These are phyloP conservation scores for Pogonomyrmex californicus DNA, from an alignment of 1,140 invertebrate genomes.

Conservation along the genomic window DNA sequence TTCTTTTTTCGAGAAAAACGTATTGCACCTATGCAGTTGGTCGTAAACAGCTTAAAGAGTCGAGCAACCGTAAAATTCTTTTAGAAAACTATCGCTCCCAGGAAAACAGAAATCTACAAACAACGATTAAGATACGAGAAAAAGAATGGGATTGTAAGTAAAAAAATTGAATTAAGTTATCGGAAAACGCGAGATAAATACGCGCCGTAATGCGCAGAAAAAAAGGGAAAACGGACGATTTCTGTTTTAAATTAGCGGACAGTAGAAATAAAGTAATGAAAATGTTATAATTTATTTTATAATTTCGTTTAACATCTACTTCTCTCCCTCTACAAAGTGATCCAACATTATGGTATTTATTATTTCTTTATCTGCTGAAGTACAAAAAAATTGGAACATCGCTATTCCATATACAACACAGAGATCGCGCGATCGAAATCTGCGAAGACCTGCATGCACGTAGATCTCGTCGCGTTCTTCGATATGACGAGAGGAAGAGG, in stretches of 20 bases:
- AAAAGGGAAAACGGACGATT: background rate
- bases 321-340: background rate
- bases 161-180: slow-evolving; percentile 29
- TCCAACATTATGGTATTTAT: background rate
- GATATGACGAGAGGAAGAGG: background rate
- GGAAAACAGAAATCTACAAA: background rate
- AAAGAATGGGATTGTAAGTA: slow-evolving; percentile 42
- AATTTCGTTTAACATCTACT: background rate
- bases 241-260: background rate
- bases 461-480: background rate
- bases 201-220: background rate
- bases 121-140: slow-evolving; percentile 32
- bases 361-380: background rate
- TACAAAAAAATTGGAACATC: background rate
- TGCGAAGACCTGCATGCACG: background rate
- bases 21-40: background rate
- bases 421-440: slow-evolving; percentile 8
- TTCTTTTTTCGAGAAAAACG: slow-evolving; percentile 6
- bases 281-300: background rate
- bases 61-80: background rate
- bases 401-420: background rate
- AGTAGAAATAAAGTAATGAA: background rate
- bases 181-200: background rate
- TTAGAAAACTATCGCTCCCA: background rate
- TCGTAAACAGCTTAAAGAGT: slow-evolving; percentile 29